Percentiles rank a stretch among this genome's conserved stretches.
Conservation (phyloP, 2,888 invertebrate genomes). For the Epicampocera succincta region DNA sequence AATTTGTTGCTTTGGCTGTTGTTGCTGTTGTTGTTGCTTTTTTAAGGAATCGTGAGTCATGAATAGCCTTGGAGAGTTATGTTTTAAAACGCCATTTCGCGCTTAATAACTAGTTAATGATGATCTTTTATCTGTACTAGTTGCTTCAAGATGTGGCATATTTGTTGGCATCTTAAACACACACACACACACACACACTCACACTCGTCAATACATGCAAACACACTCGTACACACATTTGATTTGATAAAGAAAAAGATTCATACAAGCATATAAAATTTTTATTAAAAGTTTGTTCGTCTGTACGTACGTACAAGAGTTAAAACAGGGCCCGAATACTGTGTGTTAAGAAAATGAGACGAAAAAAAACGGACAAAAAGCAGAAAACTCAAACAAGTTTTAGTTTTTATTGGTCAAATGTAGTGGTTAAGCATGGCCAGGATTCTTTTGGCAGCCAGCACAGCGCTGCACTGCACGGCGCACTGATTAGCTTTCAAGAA, state of each 20-base stretch:
- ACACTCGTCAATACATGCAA: background rate
- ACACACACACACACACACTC: background rate
- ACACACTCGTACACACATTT: background rate
- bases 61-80: constrained; percentile 70
- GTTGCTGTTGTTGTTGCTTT: constrained; percentile 8
- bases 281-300: background rate
- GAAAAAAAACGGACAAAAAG: no score
- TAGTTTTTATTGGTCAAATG: constrained; percentile 64
- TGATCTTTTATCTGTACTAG: constrained; percentile 61
- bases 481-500: constrained; percentile 67
- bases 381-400: constrained; percentile 57
- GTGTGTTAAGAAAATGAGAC: constrained; percentile 30
- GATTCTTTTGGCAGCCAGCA: constrained; percentile 62
- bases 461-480: constrained; percentile 43
- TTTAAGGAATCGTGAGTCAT: constrained; percentile 64
- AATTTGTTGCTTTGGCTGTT: background rate
- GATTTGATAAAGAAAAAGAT: background rate
- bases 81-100: constrained; percentile 67
- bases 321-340: constrained; percentile 5
- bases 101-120: constrained; percentile 69
- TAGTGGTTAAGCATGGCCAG: constrained; percentile 65
- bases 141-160: constrained; percentile 53
- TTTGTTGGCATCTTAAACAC: constrained; percentile 19
- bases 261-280: constrained; percentile 29
- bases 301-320: no score